Evolutionary conservation across 1,140 invertebrate species (phyloP), one percentile per base, ranked within the genome.

Genomic region (Leptonema lineaticorne): DNA sequence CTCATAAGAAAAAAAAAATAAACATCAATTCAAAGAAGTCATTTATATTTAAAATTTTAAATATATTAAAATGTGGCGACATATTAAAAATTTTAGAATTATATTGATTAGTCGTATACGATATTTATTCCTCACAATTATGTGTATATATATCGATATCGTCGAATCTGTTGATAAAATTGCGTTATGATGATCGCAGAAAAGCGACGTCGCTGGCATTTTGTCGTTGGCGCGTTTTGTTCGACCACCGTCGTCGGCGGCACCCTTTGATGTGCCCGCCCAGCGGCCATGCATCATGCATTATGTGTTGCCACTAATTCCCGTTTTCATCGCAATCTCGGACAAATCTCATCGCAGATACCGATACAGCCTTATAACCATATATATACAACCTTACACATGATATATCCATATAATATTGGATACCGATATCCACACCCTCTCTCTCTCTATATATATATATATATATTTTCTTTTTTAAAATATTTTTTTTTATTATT

Each of bases 211-310:
- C 16, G 20, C n/a, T n/a, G n/a, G n/a, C n/a, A n/a, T 30, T 45
- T 53, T 50, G 26, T n/a, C n/a, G 57, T 16, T 37, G 14, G 26
- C 1, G 11, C 18, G 27, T 66, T 37, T 57, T 41, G 18, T 24
- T 18, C 16, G 27, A 20, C 28, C 16, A 37, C 24, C 20, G 57
- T n/a, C 27, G 57, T 63, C 77, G 81, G 81, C 80, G 80, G 81
- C 79, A 26, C 75, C 79, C 78, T 82, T 82, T 82, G 81, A 82
- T 79, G 78, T 62, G 72, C 74, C 70, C 75, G 64, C 50, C 69
- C 70, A 69, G 45, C 69, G 70, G 73, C 74, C 76, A 76, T 78
- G 77, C 78, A 69, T 69, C 63, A 69, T 69, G 62, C 59, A 72
- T 69, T 69, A 68, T 72, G 59, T 69, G 67, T 72, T 67, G 71